A percentile compares a stretch with the other conserved stretches of the same genome.
Evolutionary conservation across 2,888 invertebrate species (phyloP).

Genomic region (Acanthosepion pharaonis): DNA sequence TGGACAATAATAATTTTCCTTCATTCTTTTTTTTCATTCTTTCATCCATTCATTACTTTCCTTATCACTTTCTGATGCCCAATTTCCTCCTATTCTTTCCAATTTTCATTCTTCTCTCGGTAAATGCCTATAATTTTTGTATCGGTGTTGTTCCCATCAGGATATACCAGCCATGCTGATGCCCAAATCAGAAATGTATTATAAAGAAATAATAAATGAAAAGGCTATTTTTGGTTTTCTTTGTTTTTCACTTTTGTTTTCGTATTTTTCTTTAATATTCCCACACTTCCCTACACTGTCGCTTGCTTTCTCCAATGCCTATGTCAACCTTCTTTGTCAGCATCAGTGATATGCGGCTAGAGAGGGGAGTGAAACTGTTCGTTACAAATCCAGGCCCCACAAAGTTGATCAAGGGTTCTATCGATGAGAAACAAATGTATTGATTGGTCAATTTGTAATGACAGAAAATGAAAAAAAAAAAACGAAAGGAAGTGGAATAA

Average conservation of each 20-base stretch:
- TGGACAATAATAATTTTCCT: no score
- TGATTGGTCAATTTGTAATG: conserved; percentile 18
- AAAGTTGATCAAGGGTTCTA: not conserved
- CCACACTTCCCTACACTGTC: not conserved
- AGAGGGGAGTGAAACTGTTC: not conserved
- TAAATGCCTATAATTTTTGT: not conserved
- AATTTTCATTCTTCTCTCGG: not conserved
- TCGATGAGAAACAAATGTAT: not conserved
- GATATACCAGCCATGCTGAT: not conserved
- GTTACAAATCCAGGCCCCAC: not conserved
- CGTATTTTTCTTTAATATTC: not conserved
- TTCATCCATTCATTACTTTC: not conserved
- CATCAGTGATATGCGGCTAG: not conserved
- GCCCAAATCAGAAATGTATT: not conserved
- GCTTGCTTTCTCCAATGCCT: not conserved
- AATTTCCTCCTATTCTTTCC: not conserved
- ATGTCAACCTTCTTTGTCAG: not conserved
- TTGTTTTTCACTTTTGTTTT: not conserved
- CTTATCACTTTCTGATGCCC: not conserved
- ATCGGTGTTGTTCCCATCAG: not conserved
- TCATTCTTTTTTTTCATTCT: no score
- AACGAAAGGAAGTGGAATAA: not conserved
- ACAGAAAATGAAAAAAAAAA: not conserved
- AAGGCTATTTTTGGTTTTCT: not conserved
- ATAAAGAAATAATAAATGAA: not conserved